These are phyloP conservation scores for Achlya flavicornis DNA, from an alignment of 2,888 invertebrate species.

Conservation along the genomic window DNA sequence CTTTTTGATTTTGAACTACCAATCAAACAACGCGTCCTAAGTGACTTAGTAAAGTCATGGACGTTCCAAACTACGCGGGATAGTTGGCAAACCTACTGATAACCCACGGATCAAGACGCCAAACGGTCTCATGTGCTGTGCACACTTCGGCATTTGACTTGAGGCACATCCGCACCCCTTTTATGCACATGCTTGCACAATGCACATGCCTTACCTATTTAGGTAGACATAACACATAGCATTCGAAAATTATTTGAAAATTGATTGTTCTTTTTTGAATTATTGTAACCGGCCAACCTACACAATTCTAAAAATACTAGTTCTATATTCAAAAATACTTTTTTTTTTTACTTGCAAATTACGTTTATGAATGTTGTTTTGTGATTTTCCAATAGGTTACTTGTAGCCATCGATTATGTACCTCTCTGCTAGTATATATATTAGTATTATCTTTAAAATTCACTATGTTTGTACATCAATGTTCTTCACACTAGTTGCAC, in stretches of 20 bases:
- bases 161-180: constrained; percentile 29
- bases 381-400: too few species aligned
- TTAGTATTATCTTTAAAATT: not conserved
- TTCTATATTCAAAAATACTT: too few species aligned
- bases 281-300: too few species aligned
- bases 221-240: not conserved
- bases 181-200: constrained; percentile 14
- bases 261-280: not conserved
- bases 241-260: too few species aligned
- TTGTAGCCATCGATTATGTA: too few species aligned
- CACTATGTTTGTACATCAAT: not conserved
- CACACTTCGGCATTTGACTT: constrained; percentile 25
- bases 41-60: not conserved
- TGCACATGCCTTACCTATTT: not conserved
- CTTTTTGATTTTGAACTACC: too few species aligned
- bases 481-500: not conserved
- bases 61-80: not conserved
- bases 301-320: too few species aligned
- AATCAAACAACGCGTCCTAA: not conserved
- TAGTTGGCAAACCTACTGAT: constrained; percentile 38
- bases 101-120: constrained; percentile 69
- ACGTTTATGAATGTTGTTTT: too few species aligned
- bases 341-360: too few species aligned
- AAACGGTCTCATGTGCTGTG: constrained; percentile 56
- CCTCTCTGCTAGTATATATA: too few species aligned